Percentiles rank a stretch among this genome's conserved stretches.
Evolutionary conservation across 2,888 invertebrate genomes (phyloP).

Genomic region (Hyposoter didymator): DNA sequence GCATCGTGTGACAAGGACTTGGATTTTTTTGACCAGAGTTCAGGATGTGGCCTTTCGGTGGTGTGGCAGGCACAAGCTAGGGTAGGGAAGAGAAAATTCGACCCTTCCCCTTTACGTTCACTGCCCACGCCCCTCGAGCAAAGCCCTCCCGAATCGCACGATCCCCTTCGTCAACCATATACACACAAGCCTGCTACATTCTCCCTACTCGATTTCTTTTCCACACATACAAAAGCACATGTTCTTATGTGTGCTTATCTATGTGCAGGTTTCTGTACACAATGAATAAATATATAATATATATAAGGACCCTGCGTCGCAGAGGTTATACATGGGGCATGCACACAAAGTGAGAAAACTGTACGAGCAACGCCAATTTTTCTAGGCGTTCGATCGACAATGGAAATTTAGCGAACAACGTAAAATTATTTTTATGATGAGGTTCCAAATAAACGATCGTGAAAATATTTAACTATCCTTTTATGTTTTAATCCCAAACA

Average conservation of each 20-base stretch:
- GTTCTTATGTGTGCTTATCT: not conserved
- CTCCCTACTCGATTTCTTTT: slow-evolving; percentile 47
- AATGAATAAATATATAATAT: slow-evolving; percentile 2
- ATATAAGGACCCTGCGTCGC: not conserved
- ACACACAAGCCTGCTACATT: slow-evolving; percentile 39
- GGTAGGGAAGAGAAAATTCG: slow-evolving; percentile 42
- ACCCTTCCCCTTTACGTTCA: slow-evolving; percentile 60
- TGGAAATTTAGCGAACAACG: not conserved
- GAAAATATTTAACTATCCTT: not conserved
- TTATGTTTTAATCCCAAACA: no score
- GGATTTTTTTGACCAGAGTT: slow-evolving; percentile 23
- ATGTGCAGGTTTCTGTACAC: not conserved
- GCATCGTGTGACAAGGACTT: slow-evolving; percentile 65
- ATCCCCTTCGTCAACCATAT: slow-evolving; percentile 70
- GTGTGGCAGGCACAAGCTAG: not conserved
- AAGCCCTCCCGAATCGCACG: slow-evolving; percentile 75
- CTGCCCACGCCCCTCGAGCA: slow-evolving; percentile 74
- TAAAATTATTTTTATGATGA: not conserved
- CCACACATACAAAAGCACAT: slow-evolving; percentile 8
- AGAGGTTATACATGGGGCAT: not conserved
- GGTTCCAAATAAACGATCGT: not conserved
- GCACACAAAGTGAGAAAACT: slow-evolving; percentile 2
- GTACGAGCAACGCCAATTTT: slow-evolving; percentile 3
- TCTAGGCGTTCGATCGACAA: not conserved
- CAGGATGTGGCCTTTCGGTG: slow-evolving; percentile 26